Conservation (phyloP, 2,888 invertebrate genomes). For the Coleophora deauratella region DNA sequence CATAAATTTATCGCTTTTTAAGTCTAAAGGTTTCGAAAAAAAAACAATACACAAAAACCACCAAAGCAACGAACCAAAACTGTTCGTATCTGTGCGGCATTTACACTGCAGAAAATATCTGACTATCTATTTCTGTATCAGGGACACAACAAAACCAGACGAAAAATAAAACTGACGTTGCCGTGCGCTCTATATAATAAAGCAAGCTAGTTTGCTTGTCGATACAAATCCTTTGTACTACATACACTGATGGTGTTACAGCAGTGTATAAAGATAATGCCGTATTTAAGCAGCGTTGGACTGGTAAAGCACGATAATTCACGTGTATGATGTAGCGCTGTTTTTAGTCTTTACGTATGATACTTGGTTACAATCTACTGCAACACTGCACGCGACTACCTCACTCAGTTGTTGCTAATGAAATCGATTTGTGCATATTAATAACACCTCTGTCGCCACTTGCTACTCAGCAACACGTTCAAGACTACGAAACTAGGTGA, state of each 20-base stretch:
- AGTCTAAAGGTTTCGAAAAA: no score
- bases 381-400: slow-evolving; percentile 33
- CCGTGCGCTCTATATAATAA: slow-evolving; percentile 27
- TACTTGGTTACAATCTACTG: slow-evolving; percentile 14
- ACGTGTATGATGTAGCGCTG: slow-evolving; percentile 18
- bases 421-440: slow-evolving; percentile 37
- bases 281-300: slow-evolving; percentile 16
- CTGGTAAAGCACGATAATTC: slow-evolving; percentile 12
- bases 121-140: slow-evolving; percentile 31
- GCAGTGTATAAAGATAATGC: slow-evolving; percentile 1
- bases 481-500: slow-evolving; percentile 3
- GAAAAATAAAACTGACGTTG: slow-evolving; percentile 34
- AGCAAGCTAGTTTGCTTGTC: slow-evolving; percentile 24
- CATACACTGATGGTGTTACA: slow-evolving; percentile 9
- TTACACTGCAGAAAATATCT: slow-evolving; percentile 19
- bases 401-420: slow-evolving; percentile 29
- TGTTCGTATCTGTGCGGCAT: not conserved
- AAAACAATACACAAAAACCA: no score
- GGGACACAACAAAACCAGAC: slow-evolving; percentile 24
- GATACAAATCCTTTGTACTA: slow-evolving; percentile 14
- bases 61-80: no score
- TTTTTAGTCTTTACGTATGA: no score
- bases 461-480: slow-evolving; percentile 11
- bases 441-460: slow-evolving; percentile 14
- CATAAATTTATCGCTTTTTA: no score